Evolutionary conservation across 1,140 invertebrate species (phyloP).

Genomic region (Drosophila kohkoa): DNA sequence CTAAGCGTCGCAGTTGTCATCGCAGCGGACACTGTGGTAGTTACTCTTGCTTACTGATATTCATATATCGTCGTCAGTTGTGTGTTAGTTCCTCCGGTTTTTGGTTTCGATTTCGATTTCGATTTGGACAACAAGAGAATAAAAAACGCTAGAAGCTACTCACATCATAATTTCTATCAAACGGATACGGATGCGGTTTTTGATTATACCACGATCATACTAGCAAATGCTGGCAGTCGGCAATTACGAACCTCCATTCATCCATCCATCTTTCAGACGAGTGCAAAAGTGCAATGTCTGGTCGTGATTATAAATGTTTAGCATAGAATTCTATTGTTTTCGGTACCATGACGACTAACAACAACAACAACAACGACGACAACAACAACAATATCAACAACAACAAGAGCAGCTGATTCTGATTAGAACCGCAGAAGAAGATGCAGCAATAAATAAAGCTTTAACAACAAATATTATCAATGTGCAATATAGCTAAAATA

Average conservation of each 20-base stretch:
- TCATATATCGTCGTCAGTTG: conserved; percentile 22
- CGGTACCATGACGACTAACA: conserved; percentile 37
- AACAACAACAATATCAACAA: conserved; percentile 9
- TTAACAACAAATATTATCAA: conserved; percentile 57
- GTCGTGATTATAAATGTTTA: conserved; percentile 60
- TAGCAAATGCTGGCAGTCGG: conserved; percentile 25
- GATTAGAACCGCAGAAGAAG: conserved; percentile 40
- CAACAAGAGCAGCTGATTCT: conserved; percentile 46
- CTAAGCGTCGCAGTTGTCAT: conserved; percentile 72
- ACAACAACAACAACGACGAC: conserved; percentile 10
- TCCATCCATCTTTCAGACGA: conserved; percentile 21
- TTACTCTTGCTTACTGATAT: conserved; percentile 20
- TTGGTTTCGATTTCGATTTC: neutral
- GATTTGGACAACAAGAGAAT: neutral
- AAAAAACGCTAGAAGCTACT: conserved; percentile 17
- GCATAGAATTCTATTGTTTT: conserved; percentile 69
- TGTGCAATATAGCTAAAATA: conserved; percentile 62
- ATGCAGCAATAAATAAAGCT: conserved; percentile 45
- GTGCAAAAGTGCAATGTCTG: conserved; percentile 80
- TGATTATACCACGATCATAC: conserved; percentile 40
- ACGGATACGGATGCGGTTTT: conserved; percentile 64
- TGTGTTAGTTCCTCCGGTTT: conserved; percentile 37
- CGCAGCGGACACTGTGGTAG: conserved; percentile 50
- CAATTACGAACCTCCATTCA: conserved; percentile 27
- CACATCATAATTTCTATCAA: conserved; percentile 31